Evolutionary conservation across 37 sponge, comb jelly and placozoan species (phyloP).

Genomic region (Aplysina aerophoba): DNA sequence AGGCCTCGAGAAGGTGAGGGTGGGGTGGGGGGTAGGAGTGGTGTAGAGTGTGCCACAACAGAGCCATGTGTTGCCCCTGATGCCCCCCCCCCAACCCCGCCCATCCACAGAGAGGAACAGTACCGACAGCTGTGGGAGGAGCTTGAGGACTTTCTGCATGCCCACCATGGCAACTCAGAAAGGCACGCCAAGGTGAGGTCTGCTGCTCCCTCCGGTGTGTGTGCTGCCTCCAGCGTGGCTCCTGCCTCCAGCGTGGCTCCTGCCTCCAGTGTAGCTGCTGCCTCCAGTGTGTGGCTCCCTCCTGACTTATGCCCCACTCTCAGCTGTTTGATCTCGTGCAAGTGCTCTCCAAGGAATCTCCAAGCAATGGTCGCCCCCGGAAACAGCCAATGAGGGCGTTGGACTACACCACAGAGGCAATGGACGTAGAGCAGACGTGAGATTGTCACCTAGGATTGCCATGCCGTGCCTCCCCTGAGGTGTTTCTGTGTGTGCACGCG

Average conservation of each 20-base stretch:
- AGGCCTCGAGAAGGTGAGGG: constrained; percentile 52
- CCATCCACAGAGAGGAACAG: constrained; percentile 75
- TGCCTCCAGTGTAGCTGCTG: not conserved
- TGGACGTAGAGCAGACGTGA: not conserved
- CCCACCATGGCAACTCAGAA: constrained; percentile 58
- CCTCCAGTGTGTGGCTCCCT: too few species aligned
- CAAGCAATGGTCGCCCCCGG: constrained; percentile 25
- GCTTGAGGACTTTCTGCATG: constrained; percentile 52
- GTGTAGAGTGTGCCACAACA: not conserved
- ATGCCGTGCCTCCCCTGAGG: too few species aligned
- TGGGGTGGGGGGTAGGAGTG: not conserved
- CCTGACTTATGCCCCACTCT: too few species aligned
- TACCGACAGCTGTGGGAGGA: constrained; percentile 82
- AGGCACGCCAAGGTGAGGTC: constrained; percentile 50
- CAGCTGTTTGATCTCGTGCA: constrained; percentile 18
- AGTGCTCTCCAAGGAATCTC: constrained; percentile 33
- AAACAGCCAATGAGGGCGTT: constrained; percentile 1
- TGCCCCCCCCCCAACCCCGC: too few species aligned
- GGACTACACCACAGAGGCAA: not conserved
- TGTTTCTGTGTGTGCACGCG: too few species aligned
- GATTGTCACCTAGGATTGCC: too few species aligned
- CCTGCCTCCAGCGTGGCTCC: not conserved
- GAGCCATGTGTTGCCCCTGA: too few species aligned
- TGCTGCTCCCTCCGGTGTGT: constrained; percentile 23
- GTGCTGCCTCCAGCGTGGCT: constrained; percentile 26